These are phyloP conservation scores for Tetragonula carbonaria DNA, from an alignment of 2,888 invertebrate genomes.

Conservation along the genomic window DNA sequence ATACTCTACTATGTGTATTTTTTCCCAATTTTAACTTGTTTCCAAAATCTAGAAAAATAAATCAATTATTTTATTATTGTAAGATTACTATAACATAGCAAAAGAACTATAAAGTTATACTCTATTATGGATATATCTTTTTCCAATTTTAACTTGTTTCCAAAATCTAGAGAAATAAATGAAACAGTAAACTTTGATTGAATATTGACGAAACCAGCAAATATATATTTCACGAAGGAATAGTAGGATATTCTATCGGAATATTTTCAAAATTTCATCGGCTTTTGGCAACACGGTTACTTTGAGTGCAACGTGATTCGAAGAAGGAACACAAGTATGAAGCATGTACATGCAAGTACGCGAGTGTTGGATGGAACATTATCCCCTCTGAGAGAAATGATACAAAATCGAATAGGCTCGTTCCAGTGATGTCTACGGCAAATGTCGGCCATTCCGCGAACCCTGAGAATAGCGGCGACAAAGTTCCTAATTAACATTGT, in stretches of 20 bases:
- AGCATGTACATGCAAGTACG: neutral
- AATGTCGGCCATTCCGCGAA: neutral
- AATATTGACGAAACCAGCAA: too few relatives aligned
- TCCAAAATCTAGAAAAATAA: too few relatives aligned
- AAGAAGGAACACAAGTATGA: neutral
- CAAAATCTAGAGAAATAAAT: too few relatives aligned
- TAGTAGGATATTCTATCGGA: neutral
- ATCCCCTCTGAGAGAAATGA: neutral
- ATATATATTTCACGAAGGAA: neutral
- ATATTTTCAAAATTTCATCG: neutral
- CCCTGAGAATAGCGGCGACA: neutral
- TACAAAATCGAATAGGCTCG: too few relatives aligned
- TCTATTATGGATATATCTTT: too few relatives aligned
- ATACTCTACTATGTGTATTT: too few relatives aligned
- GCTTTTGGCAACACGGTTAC: neutral
- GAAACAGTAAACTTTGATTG: too few relatives aligned
- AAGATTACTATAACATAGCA: too few relatives aligned
- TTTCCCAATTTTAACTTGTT: too few relatives aligned
- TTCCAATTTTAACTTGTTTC: too few relatives aligned
- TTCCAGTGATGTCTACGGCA: neutral
- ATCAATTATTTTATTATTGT: too few relatives aligned
- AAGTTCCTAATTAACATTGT: slow-evolving; percentile 71
- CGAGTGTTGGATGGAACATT: neutral
- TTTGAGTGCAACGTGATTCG: neutral
- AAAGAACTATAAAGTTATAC: too few relatives aligned